Percentiles rank a stretch among this genome's conserved stretches.
phyloP scores from a whole-genome alignment of 2,113 vertebrate genomes.

The Platichthys flesus region DNA sequence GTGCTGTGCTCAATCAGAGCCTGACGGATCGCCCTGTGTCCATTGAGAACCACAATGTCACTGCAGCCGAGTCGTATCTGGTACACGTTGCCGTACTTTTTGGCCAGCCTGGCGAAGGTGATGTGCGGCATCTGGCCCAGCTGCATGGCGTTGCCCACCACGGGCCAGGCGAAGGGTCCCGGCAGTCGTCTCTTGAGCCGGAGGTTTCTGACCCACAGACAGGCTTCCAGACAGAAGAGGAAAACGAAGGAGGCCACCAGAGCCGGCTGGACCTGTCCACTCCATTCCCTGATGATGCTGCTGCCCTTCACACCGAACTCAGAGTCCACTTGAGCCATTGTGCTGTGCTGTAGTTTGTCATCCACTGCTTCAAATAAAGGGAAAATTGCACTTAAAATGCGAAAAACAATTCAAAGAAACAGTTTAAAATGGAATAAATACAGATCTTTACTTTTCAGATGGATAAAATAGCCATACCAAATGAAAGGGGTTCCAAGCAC shows the following conservation, averaged over 20 bases:
- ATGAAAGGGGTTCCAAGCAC: conserved; percentile 9
- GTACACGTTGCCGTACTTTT: conserved; percentile 85
- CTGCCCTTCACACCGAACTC: conserved; percentile 79
- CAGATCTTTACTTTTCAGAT: not conserved
- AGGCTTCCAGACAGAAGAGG: conserved; percentile 80
- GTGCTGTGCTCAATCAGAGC: conserved; percentile 83
- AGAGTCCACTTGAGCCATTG: conserved; percentile 71
- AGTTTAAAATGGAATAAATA: conserved; percentile 4
- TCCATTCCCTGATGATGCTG: conserved; percentile 82
- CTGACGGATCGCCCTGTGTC: conserved; percentile 81
- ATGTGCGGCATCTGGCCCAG: conserved; percentile 87
- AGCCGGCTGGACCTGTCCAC: conserved; percentile 77
- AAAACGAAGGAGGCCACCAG: conserved; percentile 76
- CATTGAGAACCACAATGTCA: conserved; percentile 85
- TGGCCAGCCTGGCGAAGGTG: conserved; percentile 79
- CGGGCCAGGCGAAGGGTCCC: conserved; percentile 85
- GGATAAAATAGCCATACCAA: not conserved
- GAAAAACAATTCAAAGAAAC: not conserved
- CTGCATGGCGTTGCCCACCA: conserved; percentile 87
- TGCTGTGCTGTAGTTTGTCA: conserved; percentile 3
- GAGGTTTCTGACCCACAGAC: conserved; percentile 76
- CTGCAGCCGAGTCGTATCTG: conserved; percentile 83
- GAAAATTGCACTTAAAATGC: conserved; percentile 4
- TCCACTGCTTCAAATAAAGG: not conserved
- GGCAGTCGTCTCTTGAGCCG: conserved; percentile 78